Evolutionary conservation across 2,113 vertebrate species (phyloP), one percentile per base, ranked within the genome.

Genomic region (Cavia porcellus): DNA sequence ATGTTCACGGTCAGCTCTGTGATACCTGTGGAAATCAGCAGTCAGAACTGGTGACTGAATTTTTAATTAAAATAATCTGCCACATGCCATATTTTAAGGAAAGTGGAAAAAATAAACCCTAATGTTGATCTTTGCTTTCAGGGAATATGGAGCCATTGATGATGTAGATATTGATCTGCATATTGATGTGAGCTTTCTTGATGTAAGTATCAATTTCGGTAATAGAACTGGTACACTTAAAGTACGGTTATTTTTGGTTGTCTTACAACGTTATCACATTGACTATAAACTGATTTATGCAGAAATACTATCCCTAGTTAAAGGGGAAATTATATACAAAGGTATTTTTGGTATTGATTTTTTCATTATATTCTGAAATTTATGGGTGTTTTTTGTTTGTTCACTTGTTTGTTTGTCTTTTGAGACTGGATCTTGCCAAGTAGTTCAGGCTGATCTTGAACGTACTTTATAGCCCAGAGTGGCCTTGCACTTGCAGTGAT

Each of bases 141-240:
- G 99, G 99, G 99, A 99, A 99, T 99, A 99, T 97, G 99, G 99
- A 99, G 99, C 99, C 98, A 99, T 99, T 98, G 99, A 99, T 98
- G 99, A 99, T 98, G 99, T 99, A 97, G 99, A 99, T 98, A 99
- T 99, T 98, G 99, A 99, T 98, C 98, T 99, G 94, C 99, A 99
- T 98, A 99, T 99, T 96, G 99, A 99, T 98, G 99, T 99, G 98
- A 99, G 99, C 98, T 99, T 99, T 98, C 99, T 99, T 97, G 99
- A 99, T 98, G 99, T 99, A 98, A 99, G 99, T 99, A 98, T 96
- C 45, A 9, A 1, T 79, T 81, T 86, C 62, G 85, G 5, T n/a
- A 86, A 19, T 50, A n/a, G 35, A 17, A 79, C 19, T 89, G 68
- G 7, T 30, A 45, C 24, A 57, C 75, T 86, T 61, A 38, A n/a